Conservation (phyloP, 2,113 vertebrate species). For the Vicugna pacos region DNA sequence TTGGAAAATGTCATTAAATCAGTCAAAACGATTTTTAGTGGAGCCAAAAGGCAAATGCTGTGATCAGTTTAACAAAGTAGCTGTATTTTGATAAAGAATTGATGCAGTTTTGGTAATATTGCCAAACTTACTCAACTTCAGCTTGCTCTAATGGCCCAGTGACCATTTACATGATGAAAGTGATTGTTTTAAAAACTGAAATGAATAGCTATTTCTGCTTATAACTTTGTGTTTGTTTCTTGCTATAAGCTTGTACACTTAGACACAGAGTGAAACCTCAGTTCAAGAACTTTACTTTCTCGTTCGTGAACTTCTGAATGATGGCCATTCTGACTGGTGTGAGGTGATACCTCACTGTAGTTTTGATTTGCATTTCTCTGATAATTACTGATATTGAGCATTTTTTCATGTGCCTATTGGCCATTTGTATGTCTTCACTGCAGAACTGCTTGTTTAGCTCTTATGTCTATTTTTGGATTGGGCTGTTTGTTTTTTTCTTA, state of each 20-base stretch:
- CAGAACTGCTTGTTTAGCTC: too few relatives aligned
- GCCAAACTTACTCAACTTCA: not conserved
- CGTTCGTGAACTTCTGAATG: not conserved
- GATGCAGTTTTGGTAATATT: not conserved
- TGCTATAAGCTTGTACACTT: not conserved
- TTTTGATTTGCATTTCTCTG: too few relatives aligned
- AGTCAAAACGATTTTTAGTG: not conserved
- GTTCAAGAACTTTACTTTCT: conserved; percentile 30
- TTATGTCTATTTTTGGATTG: too few relatives aligned
- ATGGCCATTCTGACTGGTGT: too few relatives aligned
- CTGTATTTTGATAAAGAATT: not conserved
- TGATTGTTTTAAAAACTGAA: not conserved
- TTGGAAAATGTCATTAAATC: conserved; percentile 3
- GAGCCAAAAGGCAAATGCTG: conserved; percentile 30
- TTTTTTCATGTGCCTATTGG: too few relatives aligned
- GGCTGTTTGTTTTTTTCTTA: too few relatives aligned
- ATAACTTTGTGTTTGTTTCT: not conserved
- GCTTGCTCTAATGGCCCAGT: not conserved
- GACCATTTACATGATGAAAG: not conserved
- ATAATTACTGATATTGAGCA: too few relatives aligned
- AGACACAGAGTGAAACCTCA: conserved; percentile 8
- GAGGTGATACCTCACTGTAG: too few relatives aligned
- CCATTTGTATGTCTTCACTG: too few relatives aligned
- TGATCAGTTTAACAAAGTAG: not conserved
- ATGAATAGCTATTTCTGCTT: not conserved